phyloP scores from a whole-genome alignment of 2,888 invertebrate species.

The Melipona beecheii region DNA sequence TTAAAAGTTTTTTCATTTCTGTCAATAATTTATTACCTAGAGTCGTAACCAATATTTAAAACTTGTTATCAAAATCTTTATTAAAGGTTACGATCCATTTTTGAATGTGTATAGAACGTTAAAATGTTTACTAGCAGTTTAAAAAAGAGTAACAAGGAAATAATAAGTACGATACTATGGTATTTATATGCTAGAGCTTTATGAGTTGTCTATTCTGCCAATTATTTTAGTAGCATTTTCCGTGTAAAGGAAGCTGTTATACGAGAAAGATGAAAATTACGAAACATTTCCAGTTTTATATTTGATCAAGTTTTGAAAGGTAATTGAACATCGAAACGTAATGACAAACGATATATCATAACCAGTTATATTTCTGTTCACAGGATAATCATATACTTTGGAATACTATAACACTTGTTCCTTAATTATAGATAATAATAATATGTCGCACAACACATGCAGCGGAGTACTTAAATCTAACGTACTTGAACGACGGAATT shows the following conservation, averaged over 20 bases:
- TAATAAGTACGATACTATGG: slow-evolving; percentile 1
- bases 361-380: slow-evolving; percentile 62
- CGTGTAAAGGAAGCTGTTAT: slow-evolving; percentile 36
- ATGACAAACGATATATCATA: slow-evolving; percentile 54
- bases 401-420: slow-evolving; percentile 53
- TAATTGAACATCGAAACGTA: slow-evolving; percentile 66
- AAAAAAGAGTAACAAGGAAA: too few relatives aligned
- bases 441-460: slow-evolving; percentile 58
- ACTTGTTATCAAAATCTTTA: background rate
- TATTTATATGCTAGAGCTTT: slow-evolving; percentile 7
- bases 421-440: slow-evolving; percentile 66
- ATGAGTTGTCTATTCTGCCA: background rate
- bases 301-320: slow-evolving; percentile 66
- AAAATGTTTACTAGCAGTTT: too few relatives aligned
- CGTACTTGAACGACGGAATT: background rate
- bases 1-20: background rate
- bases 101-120: background rate
- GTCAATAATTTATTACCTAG: background rate
- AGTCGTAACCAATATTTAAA: background rate
- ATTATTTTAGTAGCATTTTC: slow-evolving; percentile 57
- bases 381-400: slow-evolving; percentile 61
- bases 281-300: slow-evolving; percentile 48
- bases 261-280: slow-evolving; percentile 58
- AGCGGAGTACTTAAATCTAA: slow-evolving; percentile 50
- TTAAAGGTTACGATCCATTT: background rate